These are phyloP conservation scores for Empidonax traillii DNA, from an alignment of 2,113 vertebrate species.

Conservation along the genomic window DNA sequence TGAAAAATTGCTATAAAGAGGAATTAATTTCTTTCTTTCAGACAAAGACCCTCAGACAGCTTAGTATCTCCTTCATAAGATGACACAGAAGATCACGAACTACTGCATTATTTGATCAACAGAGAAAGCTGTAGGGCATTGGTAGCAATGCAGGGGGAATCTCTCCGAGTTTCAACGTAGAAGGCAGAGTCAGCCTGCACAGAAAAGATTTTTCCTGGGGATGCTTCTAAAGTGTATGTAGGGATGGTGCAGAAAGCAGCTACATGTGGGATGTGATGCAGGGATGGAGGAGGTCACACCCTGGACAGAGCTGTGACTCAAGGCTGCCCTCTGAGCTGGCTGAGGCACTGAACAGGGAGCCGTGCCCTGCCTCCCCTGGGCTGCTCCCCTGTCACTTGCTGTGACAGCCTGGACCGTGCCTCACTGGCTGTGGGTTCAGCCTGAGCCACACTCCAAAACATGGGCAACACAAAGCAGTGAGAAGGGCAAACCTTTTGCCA, in stretches of 20 bases:
- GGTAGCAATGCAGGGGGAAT: not conserved
- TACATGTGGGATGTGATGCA: not conserved
- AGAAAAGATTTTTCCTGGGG: not conserved
- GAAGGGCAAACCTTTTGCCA: not conserved
- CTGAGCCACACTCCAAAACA: accelerated
- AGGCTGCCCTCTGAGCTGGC: not conserved
- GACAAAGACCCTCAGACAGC: not conserved
- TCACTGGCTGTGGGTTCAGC: accelerated
- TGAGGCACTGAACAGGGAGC: accelerated
- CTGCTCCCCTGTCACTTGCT: not conserved
- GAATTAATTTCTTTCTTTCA: not conserved
- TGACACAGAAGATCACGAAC: not conserved
- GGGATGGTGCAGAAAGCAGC: not conserved
- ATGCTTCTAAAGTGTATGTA: not conserved
- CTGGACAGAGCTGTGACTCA: not conserved
- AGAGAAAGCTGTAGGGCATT: not conserved
- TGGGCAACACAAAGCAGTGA: not conserved
- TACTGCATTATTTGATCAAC: not conserved
- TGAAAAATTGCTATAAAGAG: not conserved
- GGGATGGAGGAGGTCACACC: not conserved
- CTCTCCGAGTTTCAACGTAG: not conserved
- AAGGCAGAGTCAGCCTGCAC: not conserved
- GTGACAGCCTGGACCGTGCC: not conserved
- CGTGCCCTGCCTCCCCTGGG: not conserved
- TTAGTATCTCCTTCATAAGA: not conserved